Conservation (phyloP, 2,888 invertebrate genomes). For the Podabrus alpinus region DNA sequence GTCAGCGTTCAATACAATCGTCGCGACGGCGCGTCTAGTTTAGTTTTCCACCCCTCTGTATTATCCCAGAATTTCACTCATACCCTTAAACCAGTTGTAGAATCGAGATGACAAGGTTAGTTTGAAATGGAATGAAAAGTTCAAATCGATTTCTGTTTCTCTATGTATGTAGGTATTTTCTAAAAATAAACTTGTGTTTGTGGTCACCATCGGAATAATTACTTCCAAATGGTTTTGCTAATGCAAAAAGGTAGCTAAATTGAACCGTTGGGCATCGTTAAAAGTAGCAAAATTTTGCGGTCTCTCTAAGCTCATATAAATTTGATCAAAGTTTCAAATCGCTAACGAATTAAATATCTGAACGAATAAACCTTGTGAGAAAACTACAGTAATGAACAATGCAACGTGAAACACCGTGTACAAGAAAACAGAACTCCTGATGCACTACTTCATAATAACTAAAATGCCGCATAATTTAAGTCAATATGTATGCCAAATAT, state of each 20-base stretch:
- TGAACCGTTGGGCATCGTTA: not conserved
- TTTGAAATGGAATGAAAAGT: not conserved
- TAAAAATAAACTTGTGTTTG: not conserved
- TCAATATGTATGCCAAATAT: no score
- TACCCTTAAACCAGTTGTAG: constrained; percentile 1
- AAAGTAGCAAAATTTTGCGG: not conserved
- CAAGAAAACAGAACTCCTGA: no score
- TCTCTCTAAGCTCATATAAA: not conserved
- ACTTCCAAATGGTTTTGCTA: not conserved
- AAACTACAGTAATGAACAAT: no score
- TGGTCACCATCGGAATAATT: not conserved
- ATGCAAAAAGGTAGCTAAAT: not conserved
- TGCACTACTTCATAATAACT: no score
- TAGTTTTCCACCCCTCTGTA: constrained; percentile 20
- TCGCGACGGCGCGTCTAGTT: constrained; percentile 54
- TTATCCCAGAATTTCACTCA: not conserved
- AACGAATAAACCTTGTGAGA: no score
- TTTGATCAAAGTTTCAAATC: not conserved
- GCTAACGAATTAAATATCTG: not conserved
- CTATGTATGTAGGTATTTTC: no score
- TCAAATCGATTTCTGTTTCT: not conserved
- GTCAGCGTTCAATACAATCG: constrained; percentile 55
- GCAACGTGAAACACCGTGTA: no score
- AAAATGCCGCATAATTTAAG: no score
- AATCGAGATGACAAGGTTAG: constrained; percentile 24